Percentiles rank a stretch among this genome's conserved stretches.
These are phyloP conservation scores for Allacma fusca DNA, from an alignment of 2,888 invertebrate genomes.

Conservation along the genomic window DNA sequence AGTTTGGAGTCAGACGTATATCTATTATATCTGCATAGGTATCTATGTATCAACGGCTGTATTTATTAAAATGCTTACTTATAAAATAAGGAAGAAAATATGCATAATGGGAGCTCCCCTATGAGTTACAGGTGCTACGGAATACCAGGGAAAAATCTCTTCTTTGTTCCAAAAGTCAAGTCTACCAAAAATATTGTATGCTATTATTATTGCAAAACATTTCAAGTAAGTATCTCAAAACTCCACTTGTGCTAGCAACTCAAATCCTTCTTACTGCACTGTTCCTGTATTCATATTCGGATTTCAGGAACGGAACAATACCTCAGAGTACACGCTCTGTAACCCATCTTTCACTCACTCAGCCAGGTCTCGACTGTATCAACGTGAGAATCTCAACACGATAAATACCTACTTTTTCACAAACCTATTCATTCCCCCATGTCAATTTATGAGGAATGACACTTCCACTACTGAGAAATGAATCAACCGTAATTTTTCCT, in stretches of 20 bases:
- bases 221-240: background rate
- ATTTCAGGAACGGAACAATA: background rate
- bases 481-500: conserved; percentile 10
- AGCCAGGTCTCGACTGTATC: conserved; percentile 6
- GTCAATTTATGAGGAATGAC: background rate
- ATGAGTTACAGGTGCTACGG: background rate
- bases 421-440: background rate
- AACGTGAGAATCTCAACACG: conserved; percentile 28
- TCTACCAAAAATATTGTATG: background rate
- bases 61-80: too few relatives aligned
- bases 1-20: too few relatives aligned
- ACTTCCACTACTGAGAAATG: background rate
- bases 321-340: background rate
- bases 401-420: conserved; percentile 7
- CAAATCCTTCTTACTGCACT: background rate
- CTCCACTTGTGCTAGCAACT: background rate
- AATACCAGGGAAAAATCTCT: conserved; percentile 25
- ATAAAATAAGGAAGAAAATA: too few relatives aligned
- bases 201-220: conserved; percentile 26
- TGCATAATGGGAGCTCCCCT: too few relatives aligned
- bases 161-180: conserved; percentile 41
- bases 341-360: background rate
- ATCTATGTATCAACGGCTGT: too few relatives aligned
- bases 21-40: too few relatives aligned
- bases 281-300: background rate